Conservation (phyloP, 2,888 invertebrate genomes). For the Patella caerulea region DNA sequence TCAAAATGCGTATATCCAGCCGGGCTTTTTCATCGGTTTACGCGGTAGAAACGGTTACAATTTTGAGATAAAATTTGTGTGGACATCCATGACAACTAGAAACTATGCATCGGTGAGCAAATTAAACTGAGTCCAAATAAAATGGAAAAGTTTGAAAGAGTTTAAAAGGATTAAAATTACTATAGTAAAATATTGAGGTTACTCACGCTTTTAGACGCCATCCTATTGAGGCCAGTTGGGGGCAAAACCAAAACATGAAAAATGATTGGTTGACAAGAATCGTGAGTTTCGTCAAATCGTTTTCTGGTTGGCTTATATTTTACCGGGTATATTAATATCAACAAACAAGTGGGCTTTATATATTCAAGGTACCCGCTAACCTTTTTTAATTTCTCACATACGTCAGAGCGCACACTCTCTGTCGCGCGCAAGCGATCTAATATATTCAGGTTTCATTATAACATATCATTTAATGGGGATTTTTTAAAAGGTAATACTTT, state of each 20-base stretch:
- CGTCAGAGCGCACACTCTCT: too few relatives aligned
- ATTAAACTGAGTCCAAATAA: too few relatives aligned
- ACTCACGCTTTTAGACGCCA: conserved; percentile 66
- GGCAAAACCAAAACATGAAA: conserved; percentile 30
- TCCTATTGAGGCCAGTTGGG: conserved; percentile 46
- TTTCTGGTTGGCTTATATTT: conserved; percentile 32
- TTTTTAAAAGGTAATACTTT: too few relatives aligned
- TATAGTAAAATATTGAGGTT: conserved; percentile 40
- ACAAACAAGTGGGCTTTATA: background rate
- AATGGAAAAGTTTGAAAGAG: background rate
- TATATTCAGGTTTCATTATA: too few relatives aligned
- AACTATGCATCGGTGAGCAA: too few relatives aligned
- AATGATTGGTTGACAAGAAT: conserved; percentile 40
- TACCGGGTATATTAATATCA: background rate
- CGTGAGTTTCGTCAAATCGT: conserved; percentile 28
- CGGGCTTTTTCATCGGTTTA: too few relatives aligned
- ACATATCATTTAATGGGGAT: too few relatives aligned
- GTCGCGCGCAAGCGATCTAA: too few relatives aligned
- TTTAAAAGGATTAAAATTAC: conserved; percentile 21
- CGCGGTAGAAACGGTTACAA: too few relatives aligned
- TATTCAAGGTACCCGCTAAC: background rate
- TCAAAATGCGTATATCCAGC: too few relatives aligned
- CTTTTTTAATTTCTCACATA: background rate
- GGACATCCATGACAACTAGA: too few relatives aligned
- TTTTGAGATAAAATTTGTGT: too few relatives aligned